phyloP scores from a whole-genome alignment of 2,797 vertebrate species.

The Tamandua tetradactyla region DNA sequence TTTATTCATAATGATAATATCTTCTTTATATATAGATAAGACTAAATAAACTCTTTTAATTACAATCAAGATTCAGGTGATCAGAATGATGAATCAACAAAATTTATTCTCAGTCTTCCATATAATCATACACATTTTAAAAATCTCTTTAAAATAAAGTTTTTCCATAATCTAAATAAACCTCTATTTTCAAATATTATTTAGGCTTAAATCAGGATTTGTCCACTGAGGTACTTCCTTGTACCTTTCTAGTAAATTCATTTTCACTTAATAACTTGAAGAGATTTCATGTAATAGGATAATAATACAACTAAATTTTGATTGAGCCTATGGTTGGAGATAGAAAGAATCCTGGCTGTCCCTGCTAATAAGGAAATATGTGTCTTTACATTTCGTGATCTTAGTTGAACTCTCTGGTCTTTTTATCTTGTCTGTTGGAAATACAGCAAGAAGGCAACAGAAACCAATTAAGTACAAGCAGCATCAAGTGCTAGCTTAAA shows the following conservation, averaged over 20 bases:
- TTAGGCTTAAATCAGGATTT: conserved; percentile 6
- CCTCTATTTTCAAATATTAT: neutral
- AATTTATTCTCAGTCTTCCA: neutral
- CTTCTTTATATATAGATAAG: neutral
- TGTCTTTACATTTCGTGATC: neutral
- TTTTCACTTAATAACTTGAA: conserved; percentile 41
- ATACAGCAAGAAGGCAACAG: neutral
- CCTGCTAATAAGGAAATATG: neutral
- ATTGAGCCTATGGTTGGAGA: neutral
- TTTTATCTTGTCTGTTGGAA: neutral
- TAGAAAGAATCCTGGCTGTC: neutral
- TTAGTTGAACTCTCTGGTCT: conserved; percentile 33
- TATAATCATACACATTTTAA: neutral
- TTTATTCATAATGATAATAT: neutral
- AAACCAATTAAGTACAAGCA: conserved; percentile 38
- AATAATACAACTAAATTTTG: neutral
- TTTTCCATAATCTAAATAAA: conserved; percentile 8
- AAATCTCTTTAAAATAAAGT: neutral
- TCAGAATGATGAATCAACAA: neutral
- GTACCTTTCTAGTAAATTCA: conserved; percentile 1
- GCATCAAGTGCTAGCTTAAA: neutral
- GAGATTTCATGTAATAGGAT: conserved; percentile 33
- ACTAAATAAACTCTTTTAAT: neutral
- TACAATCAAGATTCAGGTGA: neutral
- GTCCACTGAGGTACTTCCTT: neutral